phyloP scores from a whole-genome alignment of 2,113 vertebrate genomes.

The Marcusenius ussheri region DNA sequence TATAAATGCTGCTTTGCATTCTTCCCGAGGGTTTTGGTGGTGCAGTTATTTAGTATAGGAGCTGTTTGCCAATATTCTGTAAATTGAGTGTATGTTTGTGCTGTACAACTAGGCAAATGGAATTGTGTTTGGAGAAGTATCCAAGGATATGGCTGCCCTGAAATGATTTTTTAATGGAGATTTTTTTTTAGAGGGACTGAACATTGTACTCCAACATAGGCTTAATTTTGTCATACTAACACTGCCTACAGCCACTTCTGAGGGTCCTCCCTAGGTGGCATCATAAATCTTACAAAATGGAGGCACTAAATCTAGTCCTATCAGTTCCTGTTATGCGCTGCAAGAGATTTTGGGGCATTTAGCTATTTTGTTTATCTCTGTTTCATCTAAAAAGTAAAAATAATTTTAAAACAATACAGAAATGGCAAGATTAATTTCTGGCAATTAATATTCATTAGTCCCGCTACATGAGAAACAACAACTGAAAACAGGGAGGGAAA shows the following conservation, averaged over 20 bases:
- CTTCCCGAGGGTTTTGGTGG: neutral
- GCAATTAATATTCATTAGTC: neutral
- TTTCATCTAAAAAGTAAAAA: neutral
- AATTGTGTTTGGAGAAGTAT: slow-evolving; percentile 45
- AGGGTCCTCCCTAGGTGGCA: neutral
- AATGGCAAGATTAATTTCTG: neutral
- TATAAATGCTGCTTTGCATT: neutral
- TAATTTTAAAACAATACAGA: neutral
- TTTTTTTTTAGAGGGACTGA: slow-evolving; percentile 24
- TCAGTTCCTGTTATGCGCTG: neutral
- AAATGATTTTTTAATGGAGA: slow-evolving; percentile 32
- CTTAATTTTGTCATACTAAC: neutral
- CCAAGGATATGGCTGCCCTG: slow-evolving; percentile 51
- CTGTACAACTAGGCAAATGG: slow-evolving; percentile 22
- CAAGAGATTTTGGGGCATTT: neutral
- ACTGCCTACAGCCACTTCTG: neutral
- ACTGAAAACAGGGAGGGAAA: neutral
- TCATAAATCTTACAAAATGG: neutral
- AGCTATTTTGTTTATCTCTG: neutral
- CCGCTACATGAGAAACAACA: neutral
- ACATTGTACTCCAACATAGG: slow-evolving; percentile 27
- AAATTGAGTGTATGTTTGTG: slow-evolving; percentile 9
- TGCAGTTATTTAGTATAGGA: neutral
- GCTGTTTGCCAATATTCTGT: neutral
- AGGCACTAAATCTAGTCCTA: neutral